Conservation (phyloP, 30 jellyfish, hydroid and myxozoan species). For the Clytia hemisphaerica region DNA sequence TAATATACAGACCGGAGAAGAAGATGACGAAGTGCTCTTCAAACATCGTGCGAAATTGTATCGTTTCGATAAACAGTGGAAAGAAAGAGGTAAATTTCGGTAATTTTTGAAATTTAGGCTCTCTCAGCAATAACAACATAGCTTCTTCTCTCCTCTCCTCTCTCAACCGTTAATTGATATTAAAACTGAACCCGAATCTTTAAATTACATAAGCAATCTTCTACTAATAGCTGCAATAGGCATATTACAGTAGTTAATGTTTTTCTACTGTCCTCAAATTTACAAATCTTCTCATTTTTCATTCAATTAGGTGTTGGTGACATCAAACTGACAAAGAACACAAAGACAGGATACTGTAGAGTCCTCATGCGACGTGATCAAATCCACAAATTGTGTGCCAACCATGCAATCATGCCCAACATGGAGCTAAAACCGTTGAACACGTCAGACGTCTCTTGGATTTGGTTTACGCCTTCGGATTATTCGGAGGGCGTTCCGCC, state of each 20-base stretch:
- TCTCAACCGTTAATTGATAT: too few relatives aligned
- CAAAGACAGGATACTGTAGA: conserved; percentile 24
- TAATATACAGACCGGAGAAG: conserved; percentile 27
- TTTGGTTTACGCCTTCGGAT: conserved; percentile 53
- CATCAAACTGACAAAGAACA: conserved; percentile 19
- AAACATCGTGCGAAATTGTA: conserved; percentile 33
- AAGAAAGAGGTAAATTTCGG: too few relatives aligned
- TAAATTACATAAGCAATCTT: too few relatives aligned
- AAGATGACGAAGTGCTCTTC: conserved; percentile 35
- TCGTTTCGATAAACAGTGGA: conserved; percentile 34
- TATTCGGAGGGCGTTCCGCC: conserved; percentile 47
- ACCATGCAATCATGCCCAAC: conserved; percentile 44
- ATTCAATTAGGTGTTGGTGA: conserved; percentile 55
- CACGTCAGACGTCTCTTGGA: conserved; percentile 28
- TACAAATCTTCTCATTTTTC: too few relatives aligned
- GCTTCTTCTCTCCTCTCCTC: too few relatives aligned
- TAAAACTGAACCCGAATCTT: too few relatives aligned
- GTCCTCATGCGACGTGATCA: conserved; percentile 36
- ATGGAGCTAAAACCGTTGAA: conserved; percentile 34
- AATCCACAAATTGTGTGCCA: conserved; percentile 38
- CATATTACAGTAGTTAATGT: too few relatives aligned
- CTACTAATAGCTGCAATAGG: too few relatives aligned
- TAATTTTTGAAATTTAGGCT: too few relatives aligned
- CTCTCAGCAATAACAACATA: too few relatives aligned
- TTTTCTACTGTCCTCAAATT: too few relatives aligned